Base-by-base conservation (phyloP, 2,888 invertebrate species). In the Aspidapion aeneum region DNA sequence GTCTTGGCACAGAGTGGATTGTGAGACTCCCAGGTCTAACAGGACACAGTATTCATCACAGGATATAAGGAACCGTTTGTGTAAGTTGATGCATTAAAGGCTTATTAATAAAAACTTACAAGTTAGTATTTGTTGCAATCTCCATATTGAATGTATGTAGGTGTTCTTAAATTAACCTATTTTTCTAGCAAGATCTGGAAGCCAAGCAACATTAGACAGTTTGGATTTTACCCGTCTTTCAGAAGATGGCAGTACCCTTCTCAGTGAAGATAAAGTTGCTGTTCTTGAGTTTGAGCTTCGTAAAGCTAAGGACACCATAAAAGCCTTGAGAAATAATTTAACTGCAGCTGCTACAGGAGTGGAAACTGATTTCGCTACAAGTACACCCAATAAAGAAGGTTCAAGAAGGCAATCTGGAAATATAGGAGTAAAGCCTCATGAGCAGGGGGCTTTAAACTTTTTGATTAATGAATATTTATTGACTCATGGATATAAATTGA, bases 221-320 rank as follows among this genome's bases (percentile, higher is more conserved):
- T 80, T 94, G 66, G 94, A 94, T 78, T 89, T 93, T 75, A 89
- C 93, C 2, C 83, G 93, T 64, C 91, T 89, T 76, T 94, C 94
- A 1, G 94, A 94, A 81, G 94, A 94, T 82, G 93, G 93, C 0
- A 91, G 88, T 35, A 35, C 35, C 12, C 35, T 35, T 56, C 89
- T 89, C n/a, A 85, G 87, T 1, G 93, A 93, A 80, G 90, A 90
- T 74, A 80, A 85, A 74, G 88, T 94, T 1, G 94, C 94, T 55
- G 90, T 94, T 12, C 80, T 95, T 19, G 94, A 94, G 79, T 94
- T 94, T 84, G 94, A 94, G 76, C 79, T 94, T 18, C 81, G 94
- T 58, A 94, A 94, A 79, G 94, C 94, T 0, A 88, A 87, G 71
- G 94, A 94, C 78, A 93, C 91, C 9, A 94, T 94, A 54, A 90